These are phyloP conservation scores for Sebastes steindachneri DNA, from an alignment of 2,797 vertebrate species.

Conservation along the genomic window DNA sequence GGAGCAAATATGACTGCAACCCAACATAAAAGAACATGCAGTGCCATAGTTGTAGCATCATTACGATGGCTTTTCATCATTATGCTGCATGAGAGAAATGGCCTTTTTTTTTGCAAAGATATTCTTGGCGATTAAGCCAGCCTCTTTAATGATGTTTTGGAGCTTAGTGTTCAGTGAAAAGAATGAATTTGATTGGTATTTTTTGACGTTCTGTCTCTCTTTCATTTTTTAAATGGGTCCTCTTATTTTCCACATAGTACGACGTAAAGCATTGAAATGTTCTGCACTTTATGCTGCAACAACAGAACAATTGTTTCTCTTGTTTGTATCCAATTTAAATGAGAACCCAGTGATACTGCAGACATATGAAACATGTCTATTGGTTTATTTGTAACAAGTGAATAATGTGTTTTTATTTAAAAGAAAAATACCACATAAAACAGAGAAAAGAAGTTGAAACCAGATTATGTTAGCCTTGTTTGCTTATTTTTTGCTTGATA, in stretches of 20 bases:
- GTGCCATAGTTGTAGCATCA: constrained; percentile 54
- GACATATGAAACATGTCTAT: background rate
- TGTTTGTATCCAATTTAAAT: constrained; percentile 14
- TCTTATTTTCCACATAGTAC: constrained; percentile 28
- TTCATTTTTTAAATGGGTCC: constrained; percentile 45
- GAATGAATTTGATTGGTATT: constrained; percentile 80
- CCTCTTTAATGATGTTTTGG: constrained; percentile 81
- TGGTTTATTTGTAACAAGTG: constrained; percentile 10
- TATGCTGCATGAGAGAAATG: constrained; percentile 64
- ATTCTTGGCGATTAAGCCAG: constrained; percentile 63
- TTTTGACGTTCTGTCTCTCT: constrained; percentile 49
- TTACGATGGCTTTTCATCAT: constrained; percentile 71
- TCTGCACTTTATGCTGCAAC: constrained; percentile 3
- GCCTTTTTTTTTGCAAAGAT: constrained; percentile 43
- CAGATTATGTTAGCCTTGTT: background rate
- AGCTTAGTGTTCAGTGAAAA: constrained; percentile 72
- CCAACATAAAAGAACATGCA: constrained; percentile 52
- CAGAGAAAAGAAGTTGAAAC: background rate
- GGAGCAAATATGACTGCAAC: constrained; percentile 46
- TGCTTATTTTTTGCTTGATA: background rate
- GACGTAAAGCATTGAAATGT: constrained; percentile 28
- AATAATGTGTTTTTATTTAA: background rate
- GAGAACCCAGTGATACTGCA: background rate
- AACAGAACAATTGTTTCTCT: constrained; percentile 16
- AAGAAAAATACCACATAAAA: background rate